Base-by-base conservation (phyloP, 2,888 invertebrate genomes). In the Parasteatoda lunata region DNA sequence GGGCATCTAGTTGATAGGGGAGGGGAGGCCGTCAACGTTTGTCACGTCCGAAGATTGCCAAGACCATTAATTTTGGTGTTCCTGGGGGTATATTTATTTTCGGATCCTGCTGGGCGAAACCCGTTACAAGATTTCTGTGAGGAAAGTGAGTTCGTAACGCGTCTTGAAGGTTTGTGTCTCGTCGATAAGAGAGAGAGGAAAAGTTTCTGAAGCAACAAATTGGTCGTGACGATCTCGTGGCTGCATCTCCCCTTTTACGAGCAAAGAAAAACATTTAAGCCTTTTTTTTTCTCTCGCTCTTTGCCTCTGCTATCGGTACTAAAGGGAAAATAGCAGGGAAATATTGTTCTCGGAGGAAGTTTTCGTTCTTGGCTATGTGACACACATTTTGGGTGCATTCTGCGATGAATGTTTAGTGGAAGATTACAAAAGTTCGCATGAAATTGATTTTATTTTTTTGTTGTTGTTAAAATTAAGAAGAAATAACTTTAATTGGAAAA, bases 1-100 rank as follows among this genome's bases (percentile, higher is more conserved):
- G 69, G 68, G 68, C 75, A 81, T 81, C 81, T 75, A 69, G 75
- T 81, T 75, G 81, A 81, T 81, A 81, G 81, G 75, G 48, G 59
- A n/a, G 30, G 80, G 80, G 68, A 66, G 15, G 75, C 81, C 81
- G 83, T 83, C 83, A 83, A 83, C 77, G 83, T 83, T 77, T 77
- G 83, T 83, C 83, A 83, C 77, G 83, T 83, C 83, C 71, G 70
- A 72, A 77, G 77, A 77, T 77, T 77, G 47, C 66, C 11, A 11
- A 83, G 77, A 77, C 77, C 83, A 83, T 83, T 83, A 77, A 83
- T 83, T 77, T 77, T 64, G 71, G 75, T 59, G 81, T 68, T 81
- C 81, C 81, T 81, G 73, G 81, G 75, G 81, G 81, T 81, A 81
- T 81, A 81, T 81, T 81, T 81, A 81, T 81, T 81, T 81, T 81